Conservation (phyloP, 2,888 invertebrate genomes). For the Plagodis dolabraria region DNA sequence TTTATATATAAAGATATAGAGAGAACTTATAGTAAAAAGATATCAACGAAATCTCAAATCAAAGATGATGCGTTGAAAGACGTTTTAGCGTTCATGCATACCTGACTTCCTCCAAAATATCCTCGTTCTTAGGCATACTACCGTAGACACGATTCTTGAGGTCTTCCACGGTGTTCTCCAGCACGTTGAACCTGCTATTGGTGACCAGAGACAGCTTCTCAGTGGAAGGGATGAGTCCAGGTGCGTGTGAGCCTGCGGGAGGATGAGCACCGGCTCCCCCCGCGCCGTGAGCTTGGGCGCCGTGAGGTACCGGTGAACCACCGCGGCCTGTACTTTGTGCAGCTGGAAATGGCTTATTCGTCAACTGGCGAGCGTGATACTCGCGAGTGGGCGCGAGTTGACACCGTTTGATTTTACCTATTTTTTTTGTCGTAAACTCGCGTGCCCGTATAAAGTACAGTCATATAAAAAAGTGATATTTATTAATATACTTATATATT, state of each 20-base stretch:
- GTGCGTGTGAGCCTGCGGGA: background rate
- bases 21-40: too few relatives aligned
- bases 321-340: background rate
- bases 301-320: background rate
- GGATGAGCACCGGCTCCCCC: too few relatives aligned
- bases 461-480: too few relatives aligned
- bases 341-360: too few relatives aligned
- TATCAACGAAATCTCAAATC: too few relatives aligned
- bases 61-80: background rate
- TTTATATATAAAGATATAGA: too few relatives aligned
- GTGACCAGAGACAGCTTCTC: constrained; percentile 76
- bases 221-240: constrained; percentile 25
- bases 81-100: constrained; percentile 26
- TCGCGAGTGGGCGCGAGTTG: too few relatives aligned
- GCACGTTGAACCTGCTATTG: constrained; percentile 70
- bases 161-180: constrained; percentile 66
- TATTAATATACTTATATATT: too few relatives aligned
- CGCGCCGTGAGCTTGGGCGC: background rate
- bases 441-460: too few relatives aligned
- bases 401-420: too few relatives aligned
- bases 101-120: constrained; percentile 75
- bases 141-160: constrained; percentile 71
- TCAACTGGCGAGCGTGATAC: too few relatives aligned
- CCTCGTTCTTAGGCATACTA: constrained; percentile 71
- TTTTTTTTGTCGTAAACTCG: too few relatives aligned